These are phyloP conservation scores for Brenthis hecate DNA, from an alignment of 2,888 invertebrate species.

Conservation along the genomic window DNA sequence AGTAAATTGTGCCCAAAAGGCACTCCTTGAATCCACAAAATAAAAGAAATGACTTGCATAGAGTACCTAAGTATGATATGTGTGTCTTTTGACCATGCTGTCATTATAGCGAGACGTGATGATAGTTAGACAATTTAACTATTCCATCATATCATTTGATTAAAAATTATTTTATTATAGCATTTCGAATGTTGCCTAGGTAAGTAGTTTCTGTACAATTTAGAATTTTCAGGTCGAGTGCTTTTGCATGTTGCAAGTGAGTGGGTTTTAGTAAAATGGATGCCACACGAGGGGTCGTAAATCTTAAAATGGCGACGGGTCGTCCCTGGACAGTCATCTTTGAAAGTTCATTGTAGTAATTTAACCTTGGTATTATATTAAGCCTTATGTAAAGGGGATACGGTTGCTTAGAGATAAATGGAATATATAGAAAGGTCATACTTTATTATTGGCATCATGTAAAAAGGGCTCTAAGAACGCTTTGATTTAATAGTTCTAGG, in stretches of 20 bases:
- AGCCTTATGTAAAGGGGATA: constrained; percentile 24
- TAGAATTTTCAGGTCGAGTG: constrained; percentile 65
- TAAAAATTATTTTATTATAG: constrained; percentile 33
- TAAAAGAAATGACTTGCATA: too few species aligned
- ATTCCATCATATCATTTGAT: neutral
- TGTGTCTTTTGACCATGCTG: too few species aligned
- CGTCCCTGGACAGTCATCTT: constrained; percentile 57
- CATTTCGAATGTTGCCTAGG: constrained; percentile 49
- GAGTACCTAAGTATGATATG: too few species aligned
- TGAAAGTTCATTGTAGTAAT: constrained; percentile 45
- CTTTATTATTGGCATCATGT: constrained; percentile 23
- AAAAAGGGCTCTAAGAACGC: constrained; percentile 12
- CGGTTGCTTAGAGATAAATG: neutral
- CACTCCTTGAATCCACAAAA: too few species aligned
- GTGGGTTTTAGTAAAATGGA: constrained; percentile 68
- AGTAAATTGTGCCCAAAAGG: too few species aligned
- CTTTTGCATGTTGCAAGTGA: constrained; percentile 71
- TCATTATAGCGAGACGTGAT: neutral
- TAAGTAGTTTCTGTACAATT: constrained; percentile 52
- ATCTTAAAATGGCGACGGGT: constrained; percentile 62
- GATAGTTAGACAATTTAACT: neutral
- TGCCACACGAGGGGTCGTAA: constrained; percentile 60
- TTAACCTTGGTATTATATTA: constrained; percentile 42
- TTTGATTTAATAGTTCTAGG: constrained; percentile 10
- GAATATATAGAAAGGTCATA: constrained; percentile 13